Evolutionary conservation across 2,888 invertebrate genomes (phyloP), one percentile per base, ranked within the genome.

Genomic region (Sinohyriopsis cumingii): DNA sequence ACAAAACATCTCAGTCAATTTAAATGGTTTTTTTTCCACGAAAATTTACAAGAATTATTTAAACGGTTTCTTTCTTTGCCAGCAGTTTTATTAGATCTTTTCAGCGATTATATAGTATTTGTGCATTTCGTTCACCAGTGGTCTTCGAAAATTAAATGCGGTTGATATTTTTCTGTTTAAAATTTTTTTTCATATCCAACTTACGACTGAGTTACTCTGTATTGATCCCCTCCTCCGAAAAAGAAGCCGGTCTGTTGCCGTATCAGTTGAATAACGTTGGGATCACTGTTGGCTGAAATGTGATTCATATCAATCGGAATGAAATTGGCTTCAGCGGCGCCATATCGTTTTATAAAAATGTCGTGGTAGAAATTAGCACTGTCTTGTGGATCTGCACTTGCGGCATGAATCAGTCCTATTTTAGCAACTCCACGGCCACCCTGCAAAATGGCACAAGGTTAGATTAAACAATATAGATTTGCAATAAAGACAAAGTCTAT

Each of bases 211-310:
- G 81, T 69, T 24, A 83, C 73, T 33, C 79, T 63, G 53, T 68
- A 63, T 62, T 82, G 83, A 45, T 82, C 81, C 2, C 84, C 84
- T 1, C 83, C 84, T 9, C 80, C 79, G 65, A 84, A 84, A 73
- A 82, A 80, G 67, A 84, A 83, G 6, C 84, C 84, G 1, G 83
- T 83, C 73, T 82, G 80, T 20, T 68, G 62, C 61, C 74, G 71
- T 15, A 82, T 79, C 18, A 73, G 63, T 7, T 72, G 65, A 20
- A 82, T 70, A 0, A 80, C 73, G 22, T 56, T 63, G 24, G 77
- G 77, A 33, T 79, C 75, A 12, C 62, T 71, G 63, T 73, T 75
- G 28, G 73, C 77, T 19, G 59, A 63, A 19, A 72, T 79, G 68
- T 82, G 78, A 63, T 74, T 75, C 24, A 79, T 68, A 56, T 81